Evolutionary conservation across 1,140 invertebrate genomes (phyloP).

Genomic region (Augochlora pura): DNA sequence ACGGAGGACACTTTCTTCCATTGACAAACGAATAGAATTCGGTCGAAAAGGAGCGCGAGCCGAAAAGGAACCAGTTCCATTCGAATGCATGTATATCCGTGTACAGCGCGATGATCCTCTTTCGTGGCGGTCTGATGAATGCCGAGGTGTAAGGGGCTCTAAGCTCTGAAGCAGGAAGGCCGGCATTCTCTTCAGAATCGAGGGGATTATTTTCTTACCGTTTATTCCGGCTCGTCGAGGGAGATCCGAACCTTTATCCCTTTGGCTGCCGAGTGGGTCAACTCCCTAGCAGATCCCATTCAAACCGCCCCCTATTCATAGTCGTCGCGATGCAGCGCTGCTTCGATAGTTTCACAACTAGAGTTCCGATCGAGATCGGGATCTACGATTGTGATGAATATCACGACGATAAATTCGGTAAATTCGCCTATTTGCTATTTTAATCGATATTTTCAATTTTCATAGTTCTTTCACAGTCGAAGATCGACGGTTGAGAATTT

Average conservation of each 20-base stretch:
- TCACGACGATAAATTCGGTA: too few species aligned
- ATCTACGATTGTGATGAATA: too few species aligned
- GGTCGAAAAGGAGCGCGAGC: neutral
- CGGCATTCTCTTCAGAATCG: slow-evolving; percentile 21
- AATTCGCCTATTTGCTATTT: too few species aligned
- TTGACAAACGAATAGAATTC: neutral
- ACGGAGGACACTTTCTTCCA: too few species aligned
- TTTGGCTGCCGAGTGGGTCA: slow-evolving; percentile 8
- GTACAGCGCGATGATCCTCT: neutral
- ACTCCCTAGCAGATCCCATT: neutral
- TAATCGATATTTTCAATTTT: too few species aligned
- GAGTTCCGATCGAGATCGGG: neutral
- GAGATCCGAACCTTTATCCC: slow-evolving; percentile 14
- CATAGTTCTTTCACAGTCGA: too few species aligned
- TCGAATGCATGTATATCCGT: slow-evolving; percentile 19
- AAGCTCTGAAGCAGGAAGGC: slow-evolving; percentile 2
- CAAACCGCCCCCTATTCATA: neutral
- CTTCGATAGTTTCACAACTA: neutral
- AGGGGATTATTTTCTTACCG: slow-evolving; percentile 43
- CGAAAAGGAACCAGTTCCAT: neutral
- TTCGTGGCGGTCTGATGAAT: neutral
- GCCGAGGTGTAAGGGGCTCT: neutral
- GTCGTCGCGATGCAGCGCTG: neutral
- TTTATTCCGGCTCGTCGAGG: slow-evolving; percentile 8
- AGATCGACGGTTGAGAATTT: too few species aligned